These are phyloP conservation scores for Acinonyx jubatus DNA, from an alignment of 2,113 vertebrate species.

Conservation along the genomic window DNA sequence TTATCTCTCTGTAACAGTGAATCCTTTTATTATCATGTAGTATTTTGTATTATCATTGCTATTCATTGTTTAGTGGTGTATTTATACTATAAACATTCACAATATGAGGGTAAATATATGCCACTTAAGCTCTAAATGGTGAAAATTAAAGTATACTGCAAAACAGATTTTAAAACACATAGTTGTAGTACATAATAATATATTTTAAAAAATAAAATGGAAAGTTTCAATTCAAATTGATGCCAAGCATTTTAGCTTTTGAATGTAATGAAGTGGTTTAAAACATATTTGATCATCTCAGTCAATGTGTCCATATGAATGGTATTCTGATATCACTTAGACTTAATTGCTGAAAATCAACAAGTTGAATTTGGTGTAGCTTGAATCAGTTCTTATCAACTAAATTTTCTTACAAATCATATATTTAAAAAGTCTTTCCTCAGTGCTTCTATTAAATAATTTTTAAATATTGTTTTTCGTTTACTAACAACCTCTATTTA, in stretches of 20 bases:
- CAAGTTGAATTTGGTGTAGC: constrained; percentile 17
- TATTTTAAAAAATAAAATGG: not conserved
- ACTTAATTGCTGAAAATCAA: constrained; percentile 16
- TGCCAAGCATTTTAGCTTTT: not conserved
- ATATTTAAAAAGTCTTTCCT: not conserved
- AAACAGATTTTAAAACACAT: not conserved
- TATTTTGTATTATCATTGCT: not conserved
- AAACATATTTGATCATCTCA: not conserved
- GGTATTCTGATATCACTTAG: not conserved
- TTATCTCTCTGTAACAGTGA: not conserved
- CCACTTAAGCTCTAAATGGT: not conserved
- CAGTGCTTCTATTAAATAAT: not conserved
- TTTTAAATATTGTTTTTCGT: not conserved
- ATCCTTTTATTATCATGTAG: not conserved
- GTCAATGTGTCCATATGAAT: not conserved
- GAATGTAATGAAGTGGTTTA: not conserved
- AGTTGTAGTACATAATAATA: not conserved
- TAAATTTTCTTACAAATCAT: not conserved
- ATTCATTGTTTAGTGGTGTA: not conserved
- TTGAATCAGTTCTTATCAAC: not conserved
- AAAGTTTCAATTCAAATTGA: not conserved
- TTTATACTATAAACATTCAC: not conserved
- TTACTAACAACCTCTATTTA: not conserved
- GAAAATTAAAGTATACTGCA: not conserved
- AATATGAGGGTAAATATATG: not conserved